Base-by-base conservation (phyloP, 2,888 invertebrate species). In the Dusona sp. region DNA sequence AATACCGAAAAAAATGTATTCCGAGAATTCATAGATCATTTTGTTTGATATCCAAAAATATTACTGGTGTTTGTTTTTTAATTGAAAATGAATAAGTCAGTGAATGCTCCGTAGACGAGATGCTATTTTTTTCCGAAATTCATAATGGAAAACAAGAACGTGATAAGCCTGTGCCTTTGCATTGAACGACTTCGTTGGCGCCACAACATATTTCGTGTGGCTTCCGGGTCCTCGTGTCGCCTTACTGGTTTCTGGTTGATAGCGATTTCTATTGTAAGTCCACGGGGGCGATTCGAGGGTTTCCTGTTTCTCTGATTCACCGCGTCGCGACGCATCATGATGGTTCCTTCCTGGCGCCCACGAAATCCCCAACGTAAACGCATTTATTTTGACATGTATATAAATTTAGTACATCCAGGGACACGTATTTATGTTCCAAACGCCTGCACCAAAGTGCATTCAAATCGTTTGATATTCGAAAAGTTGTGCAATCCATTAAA, bases 221-320 rank as follows among this genome's bases (percentile, higher is more conserved):
- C 75, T 86, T 83, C 85, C 85, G 85, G 85, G 79, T 79, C 79
- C 74, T 61, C 13, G 48, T 48, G 51, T 68, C 33, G 51, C 79
- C 25, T 42, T 48, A 29, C 45, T 61, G 67, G 67, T 79, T 68
- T 75, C 72, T 64, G 75, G n/a, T 70, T 75, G 85, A 86, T 86
- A 86, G 83, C 84, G 84, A 92, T 93, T 93, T 88, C 90, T 90
- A 93, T 92, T 92, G 89, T 86, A 70, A 91, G 91, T 92, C 92
- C 48, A 91, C 91, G 91, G 84, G 90, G 90, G 87, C 89, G 90
- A 90, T 79, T 79, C 65, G 65, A 88, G 88, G 86, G 87, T 90
- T 93, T 93, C 93, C 93, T 92, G 92, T 91, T 92, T 91, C 89
- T 89, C 90, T 91, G 91, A 92, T 92, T 91, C 90, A 92, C 79